Percentiles rank a stretch among this genome's conserved stretches.
phyloP scores from a whole-genome alignment of 2,888 invertebrate species.

The Ormyrus rosae region DNA sequence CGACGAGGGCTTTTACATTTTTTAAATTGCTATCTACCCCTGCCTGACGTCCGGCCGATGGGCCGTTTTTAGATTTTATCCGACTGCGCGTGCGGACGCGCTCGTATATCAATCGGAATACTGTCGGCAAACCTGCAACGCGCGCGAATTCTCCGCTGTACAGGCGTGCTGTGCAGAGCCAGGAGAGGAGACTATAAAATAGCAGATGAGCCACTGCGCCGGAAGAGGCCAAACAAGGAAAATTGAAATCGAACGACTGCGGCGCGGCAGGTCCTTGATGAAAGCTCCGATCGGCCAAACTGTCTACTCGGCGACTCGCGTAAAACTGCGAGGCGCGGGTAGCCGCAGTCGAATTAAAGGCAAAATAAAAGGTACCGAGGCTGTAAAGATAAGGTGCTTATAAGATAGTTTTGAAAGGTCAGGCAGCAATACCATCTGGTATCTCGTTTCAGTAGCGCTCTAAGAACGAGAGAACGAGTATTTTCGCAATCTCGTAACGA shows the following conservation, averaged over 20 bases:
- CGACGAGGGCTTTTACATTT: slow-evolving; percentile 45
- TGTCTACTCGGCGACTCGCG: too few species aligned
- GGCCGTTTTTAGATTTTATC: slow-evolving; percentile 60
- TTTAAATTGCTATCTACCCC: slow-evolving; percentile 60
- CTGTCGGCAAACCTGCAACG: slow-evolving; percentile 10
- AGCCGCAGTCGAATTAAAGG: too few species aligned
- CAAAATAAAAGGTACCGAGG: too few species aligned
- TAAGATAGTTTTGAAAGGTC: too few species aligned
- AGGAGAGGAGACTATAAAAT: slow-evolving; percentile 19
- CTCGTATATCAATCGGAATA: slow-evolving; percentile 62
- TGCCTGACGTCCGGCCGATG: slow-evolving; percentile 40
- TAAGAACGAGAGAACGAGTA: too few species aligned
- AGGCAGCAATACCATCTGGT: too few species aligned
- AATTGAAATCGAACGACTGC: slow-evolving; percentile 6
- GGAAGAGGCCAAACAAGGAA: neutral
- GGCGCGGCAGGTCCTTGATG: neutral
- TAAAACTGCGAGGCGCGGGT: too few species aligned
- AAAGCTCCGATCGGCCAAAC: too few species aligned
- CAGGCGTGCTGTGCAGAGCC: neutral
- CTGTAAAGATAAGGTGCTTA: too few species aligned
- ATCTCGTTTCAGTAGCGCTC: too few species aligned
- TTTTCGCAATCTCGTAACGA: too few species aligned
- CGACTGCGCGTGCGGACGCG: slow-evolving; percentile 37
- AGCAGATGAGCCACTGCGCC: slow-evolving; percentile 16
- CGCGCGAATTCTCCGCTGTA: too few species aligned